Evolutionary conservation across 2,888 invertebrate species (phyloP), one percentile per base, ranked within the genome.

Genomic region (Tryphoninae sp.): DNA sequence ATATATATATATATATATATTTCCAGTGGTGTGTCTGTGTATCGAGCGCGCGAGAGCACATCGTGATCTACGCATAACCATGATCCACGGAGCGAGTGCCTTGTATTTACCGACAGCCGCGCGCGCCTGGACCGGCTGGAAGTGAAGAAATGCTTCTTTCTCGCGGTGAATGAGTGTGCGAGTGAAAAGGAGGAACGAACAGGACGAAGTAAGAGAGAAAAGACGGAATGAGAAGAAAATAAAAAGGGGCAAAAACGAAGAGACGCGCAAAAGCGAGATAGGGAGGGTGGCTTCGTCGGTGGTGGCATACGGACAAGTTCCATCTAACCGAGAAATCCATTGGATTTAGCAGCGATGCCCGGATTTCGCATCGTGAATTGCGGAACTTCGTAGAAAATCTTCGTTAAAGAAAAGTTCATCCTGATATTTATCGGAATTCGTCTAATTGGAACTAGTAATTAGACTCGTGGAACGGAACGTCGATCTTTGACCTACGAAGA

Each of bases 91-190:
- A 62, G 85, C 11, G 80, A 83, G 81, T 83, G 83, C 80, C 84
- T 85, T 84, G 83, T 84, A 83, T 85, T 85, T 84, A 86, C 84
- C 77, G 82, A 83, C 84, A 84, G 84, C 81, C 84, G 84, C 84
- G 65, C 65, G 64, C 81, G 81, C 81, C 80, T 76, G 82, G 71
- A 82, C 83, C 83, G 83, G 81, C 82, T 80, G 75, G 76, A 84
- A 81, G 81, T 81, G 76, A 77, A 83, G 84, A 84, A 84, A 83
- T 80, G 80, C 72, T 78, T 68, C 80, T 80, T 33, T 16, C 62
- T 61, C 51, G 16, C 61, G 61, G 42, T 68, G 67, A 67, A 26
- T 11, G 59, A 76, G 67, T 59, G 64, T 58, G 78, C 65, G 77
- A 71, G 83, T 79, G 73, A 79, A 78, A 74, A 83, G 79, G 72